Conservation (phyloP, 2,888 invertebrate species). For the Plebejus melissa region DNA sequence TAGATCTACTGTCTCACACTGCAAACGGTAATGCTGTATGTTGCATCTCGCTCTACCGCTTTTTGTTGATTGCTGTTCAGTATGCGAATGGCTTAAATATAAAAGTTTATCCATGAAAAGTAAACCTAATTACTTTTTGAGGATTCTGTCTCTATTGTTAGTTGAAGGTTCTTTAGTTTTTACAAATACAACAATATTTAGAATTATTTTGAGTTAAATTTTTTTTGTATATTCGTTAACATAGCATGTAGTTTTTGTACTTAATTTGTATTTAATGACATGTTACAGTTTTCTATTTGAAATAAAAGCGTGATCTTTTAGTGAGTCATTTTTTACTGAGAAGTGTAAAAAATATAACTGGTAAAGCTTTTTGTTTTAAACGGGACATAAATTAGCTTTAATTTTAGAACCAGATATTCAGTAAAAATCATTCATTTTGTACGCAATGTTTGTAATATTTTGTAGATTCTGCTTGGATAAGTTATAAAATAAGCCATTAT, state of each 20-base stretch:
- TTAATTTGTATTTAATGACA: slow-evolving; percentile 12
- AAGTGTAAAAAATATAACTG: neutral
- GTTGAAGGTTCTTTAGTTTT: neutral
- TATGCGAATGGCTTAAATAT: too few species aligned
- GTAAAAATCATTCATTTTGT: neutral
- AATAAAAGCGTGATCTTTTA: neutral
- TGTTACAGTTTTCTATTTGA: neutral
- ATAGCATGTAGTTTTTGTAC: slow-evolving; percentile 6
- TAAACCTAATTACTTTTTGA: too few species aligned
- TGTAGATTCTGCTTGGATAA: neutral
- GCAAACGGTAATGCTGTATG: too few species aligned
- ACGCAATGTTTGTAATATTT: neutral
- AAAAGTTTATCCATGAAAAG: too few species aligned
- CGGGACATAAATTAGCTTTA: too few species aligned
- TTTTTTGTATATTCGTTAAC: neutral
- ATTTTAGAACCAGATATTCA: neutral
- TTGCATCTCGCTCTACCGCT: too few species aligned
- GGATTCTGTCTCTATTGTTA: too few species aligned
- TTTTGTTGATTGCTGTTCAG: too few species aligned
- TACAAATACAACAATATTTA: neutral
- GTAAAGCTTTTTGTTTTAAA: neutral
- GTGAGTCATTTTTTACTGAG: neutral
- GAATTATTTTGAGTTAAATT: neutral
- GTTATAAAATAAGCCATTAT: neutral
- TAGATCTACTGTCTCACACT: too few species aligned